Conservation (phyloP, 2,113 vertebrate genomes). For the Proteles cristata region DNA sequence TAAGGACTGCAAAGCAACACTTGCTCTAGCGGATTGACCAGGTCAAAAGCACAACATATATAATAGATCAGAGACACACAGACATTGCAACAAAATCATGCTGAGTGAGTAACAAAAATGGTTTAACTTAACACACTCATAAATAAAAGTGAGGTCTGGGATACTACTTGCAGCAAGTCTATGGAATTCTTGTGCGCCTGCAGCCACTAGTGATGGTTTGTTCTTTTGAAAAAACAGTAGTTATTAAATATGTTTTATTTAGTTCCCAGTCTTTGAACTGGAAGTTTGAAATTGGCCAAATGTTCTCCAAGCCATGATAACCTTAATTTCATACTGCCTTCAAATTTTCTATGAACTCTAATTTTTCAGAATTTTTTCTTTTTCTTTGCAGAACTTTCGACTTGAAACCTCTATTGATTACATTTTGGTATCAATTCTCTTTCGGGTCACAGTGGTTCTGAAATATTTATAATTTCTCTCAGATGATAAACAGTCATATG, state of each 20-base stretch:
- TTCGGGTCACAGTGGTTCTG: background rate
- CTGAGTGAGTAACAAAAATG: background rate
- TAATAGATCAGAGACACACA: background rate
- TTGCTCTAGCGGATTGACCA: background rate
- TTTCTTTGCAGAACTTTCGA: background rate
- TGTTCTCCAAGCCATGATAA: background rate
- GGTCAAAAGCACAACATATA: background rate
- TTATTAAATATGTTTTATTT: background rate
- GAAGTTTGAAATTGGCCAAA: background rate
- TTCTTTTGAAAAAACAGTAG: background rate
- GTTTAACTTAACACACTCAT: background rate
- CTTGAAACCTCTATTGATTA: background rate
- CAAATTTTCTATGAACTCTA: background rate
- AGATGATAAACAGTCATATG: background rate
- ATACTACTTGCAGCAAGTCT: background rate
- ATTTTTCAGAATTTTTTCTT: background rate
- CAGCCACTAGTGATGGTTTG: background rate
- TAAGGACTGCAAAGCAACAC: background rate
- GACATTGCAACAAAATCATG: background rate
- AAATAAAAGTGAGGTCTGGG: background rate
- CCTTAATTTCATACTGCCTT: background rate
- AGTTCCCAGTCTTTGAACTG: background rate
- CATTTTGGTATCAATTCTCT: background rate
- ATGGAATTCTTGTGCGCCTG: background rate
- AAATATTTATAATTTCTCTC: slow-evolving; percentile 45